These are phyloP conservation scores for Vireo griseus DNA, from an alignment of 2,797 vertebrate genomes.

Conservation along the genomic window DNA sequence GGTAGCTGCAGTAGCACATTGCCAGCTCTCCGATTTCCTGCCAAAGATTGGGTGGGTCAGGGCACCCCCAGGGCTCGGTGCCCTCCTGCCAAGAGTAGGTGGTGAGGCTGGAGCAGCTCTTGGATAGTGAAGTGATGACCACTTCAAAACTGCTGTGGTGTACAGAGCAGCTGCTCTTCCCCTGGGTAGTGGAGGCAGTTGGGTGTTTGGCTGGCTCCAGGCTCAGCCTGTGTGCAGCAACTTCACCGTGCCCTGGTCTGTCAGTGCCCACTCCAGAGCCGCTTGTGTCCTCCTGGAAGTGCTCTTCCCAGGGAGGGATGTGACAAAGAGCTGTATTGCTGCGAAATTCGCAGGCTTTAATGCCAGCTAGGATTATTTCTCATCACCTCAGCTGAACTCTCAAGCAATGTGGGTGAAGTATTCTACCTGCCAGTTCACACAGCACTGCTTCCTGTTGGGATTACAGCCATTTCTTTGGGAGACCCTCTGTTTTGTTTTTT, in stretches of 20 bases:
- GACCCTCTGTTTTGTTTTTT: fast-evolving
- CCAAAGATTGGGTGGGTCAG: fast-evolving
- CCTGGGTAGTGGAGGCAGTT: fast-evolving
- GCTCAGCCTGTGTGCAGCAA: background rate
- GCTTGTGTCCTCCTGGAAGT: background rate
- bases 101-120: background rate
- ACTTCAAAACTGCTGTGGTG: background rate
- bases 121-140: background rate
- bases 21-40: background rate
- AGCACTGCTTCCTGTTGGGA: background rate
- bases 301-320: background rate
- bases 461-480: fast-evolving
- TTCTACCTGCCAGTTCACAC: background rate
- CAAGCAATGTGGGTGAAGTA: fast-evolving
- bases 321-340: background rate
- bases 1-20: background rate
- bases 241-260: background rate
- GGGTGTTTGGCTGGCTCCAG: background rate
- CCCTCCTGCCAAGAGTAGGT: background rate
- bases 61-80: background rate
- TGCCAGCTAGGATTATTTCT: background rate
- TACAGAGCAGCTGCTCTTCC: background rate
- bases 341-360: background rate
- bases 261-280: fast-evolving
- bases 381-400: background rate